Conservation (phyloP, 1,140 invertebrate genomes). For the Aphelinus atriplicis region DNA sequence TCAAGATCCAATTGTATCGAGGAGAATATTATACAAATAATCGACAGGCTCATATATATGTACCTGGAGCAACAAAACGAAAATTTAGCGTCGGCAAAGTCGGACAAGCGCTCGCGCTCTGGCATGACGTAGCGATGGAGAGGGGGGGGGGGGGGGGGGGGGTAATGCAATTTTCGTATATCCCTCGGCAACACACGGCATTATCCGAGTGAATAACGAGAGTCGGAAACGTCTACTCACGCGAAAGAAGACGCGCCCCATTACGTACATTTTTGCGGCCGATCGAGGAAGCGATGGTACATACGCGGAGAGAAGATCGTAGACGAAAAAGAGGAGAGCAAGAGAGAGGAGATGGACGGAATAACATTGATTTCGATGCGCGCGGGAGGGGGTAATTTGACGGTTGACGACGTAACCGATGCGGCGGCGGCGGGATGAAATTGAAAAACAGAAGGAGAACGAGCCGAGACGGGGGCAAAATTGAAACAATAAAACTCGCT, state of each 20-base stretch:
- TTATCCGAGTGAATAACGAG: background rate
- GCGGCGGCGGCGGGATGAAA: background rate
- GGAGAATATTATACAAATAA: too few species aligned
- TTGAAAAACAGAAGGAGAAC: background rate
- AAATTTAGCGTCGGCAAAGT: too few species aligned
- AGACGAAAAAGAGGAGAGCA: background rate
- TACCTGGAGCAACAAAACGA: too few species aligned
- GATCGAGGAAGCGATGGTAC: too few species aligned
- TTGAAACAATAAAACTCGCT: constrained; percentile 26
- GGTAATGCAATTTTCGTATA: too few species aligned
- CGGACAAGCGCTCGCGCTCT: too few species aligned
- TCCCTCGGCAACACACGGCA: too few species aligned
- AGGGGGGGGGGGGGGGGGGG: too few species aligned
- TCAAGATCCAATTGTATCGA: too few species aligned
- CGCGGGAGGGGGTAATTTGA: constrained; percentile 16
- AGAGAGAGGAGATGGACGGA: constrained; percentile 10
- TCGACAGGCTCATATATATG: too few species aligned
- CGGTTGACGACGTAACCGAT: constrained; percentile 12
- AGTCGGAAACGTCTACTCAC: constrained; percentile 18
- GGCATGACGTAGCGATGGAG: too few species aligned
- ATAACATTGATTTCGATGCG: constrained; percentile 19
- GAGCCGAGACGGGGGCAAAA: constrained; percentile 1
- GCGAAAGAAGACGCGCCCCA: constrained; percentile 9
- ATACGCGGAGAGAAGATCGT: background rate
- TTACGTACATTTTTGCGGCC: background rate